phyloP scores from a whole-genome alignment of 2,797 vertebrate genomes.

The Molossus molossus region DNA sequence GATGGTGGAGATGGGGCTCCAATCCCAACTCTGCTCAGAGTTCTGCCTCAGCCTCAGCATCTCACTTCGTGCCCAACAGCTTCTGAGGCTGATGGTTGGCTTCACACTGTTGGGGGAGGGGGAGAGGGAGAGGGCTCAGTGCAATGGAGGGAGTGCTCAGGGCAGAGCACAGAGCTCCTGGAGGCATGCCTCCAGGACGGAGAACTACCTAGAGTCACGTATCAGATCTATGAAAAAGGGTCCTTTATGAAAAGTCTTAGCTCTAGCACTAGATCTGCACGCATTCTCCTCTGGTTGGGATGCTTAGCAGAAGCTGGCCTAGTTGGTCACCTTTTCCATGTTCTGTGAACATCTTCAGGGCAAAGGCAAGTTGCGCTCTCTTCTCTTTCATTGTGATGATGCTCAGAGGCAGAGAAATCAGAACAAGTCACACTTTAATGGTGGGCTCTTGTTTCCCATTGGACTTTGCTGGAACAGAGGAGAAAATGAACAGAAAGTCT shows the following conservation, averaged over 20 bases:
- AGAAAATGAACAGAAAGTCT: neutral
- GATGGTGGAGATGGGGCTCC: neutral
- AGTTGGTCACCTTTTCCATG: neutral
- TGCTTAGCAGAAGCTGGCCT: neutral
- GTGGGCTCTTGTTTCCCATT: neutral
- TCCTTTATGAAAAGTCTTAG: neutral
- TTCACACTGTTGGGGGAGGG: neutral
- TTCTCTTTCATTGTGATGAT: neutral
- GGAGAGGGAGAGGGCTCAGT: neutral
- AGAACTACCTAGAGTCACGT: neutral
- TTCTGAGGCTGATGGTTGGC: neutral
- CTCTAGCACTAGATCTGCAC: neutral
- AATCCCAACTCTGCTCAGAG: neutral
- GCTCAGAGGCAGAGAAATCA: neutral
- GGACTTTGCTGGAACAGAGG: neutral
- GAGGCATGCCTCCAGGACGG: too few species aligned
- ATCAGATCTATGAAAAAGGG: neutral
- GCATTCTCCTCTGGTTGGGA: neutral
- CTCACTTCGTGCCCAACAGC: too few species aligned
- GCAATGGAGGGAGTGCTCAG: neutral
- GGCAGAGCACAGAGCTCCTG: neutral
- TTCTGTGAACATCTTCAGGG: neutral
- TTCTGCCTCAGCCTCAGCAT: fast-evolving
- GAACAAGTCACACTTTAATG: neutral
- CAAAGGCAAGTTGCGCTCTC: neutral